These are phyloP conservation scores for Drosophila kanapiae DNA, from an alignment of 1,140 invertebrate species.

Conservation along the genomic window DNA sequence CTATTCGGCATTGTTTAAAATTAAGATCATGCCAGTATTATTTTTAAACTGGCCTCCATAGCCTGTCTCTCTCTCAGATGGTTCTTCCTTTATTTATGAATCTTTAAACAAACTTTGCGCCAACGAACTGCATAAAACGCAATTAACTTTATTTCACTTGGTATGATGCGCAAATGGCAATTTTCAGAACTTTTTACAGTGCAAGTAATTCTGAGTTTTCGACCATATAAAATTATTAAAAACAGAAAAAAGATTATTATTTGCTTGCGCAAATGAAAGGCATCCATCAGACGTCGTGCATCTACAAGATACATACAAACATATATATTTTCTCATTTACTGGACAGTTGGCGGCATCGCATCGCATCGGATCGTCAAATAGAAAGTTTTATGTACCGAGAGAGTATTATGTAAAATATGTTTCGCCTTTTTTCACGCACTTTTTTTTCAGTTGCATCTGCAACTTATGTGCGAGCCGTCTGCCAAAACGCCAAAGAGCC, in stretches of 20 bases:
- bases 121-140: constrained; percentile 63
- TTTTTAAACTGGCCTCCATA: constrained; percentile 42
- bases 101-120: constrained; percentile 58
- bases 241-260: constrained; percentile 39
- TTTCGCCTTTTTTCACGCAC: constrained; percentile 39
- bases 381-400: constrained; percentile 57
- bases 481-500: constrained; percentile 41
- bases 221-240: constrained; percentile 60
- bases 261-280: constrained; percentile 52
- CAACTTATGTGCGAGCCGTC: constrained; percentile 45
- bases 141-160: constrained; percentile 74
- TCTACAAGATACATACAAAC: constrained; percentile 23
- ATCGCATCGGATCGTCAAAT: constrained; percentile 55
- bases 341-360: constrained; percentile 34
- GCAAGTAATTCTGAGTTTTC: constrained; percentile 41
- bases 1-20: constrained; percentile 37
- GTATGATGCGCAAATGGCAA: constrained; percentile 33
- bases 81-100: constrained; percentile 46
- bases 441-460: constrained; percentile 55
- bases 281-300: constrained; percentile 52
- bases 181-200: constrained; percentile 46
- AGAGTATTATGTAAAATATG: constrained; percentile 65
- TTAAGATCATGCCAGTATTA: constrained; percentile 36
- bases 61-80: constrained; percentile 3
- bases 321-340: constrained; percentile 16